Base-by-base conservation (phyloP, 2,113 vertebrate species). In the Callaeas wilsoni region DNA sequence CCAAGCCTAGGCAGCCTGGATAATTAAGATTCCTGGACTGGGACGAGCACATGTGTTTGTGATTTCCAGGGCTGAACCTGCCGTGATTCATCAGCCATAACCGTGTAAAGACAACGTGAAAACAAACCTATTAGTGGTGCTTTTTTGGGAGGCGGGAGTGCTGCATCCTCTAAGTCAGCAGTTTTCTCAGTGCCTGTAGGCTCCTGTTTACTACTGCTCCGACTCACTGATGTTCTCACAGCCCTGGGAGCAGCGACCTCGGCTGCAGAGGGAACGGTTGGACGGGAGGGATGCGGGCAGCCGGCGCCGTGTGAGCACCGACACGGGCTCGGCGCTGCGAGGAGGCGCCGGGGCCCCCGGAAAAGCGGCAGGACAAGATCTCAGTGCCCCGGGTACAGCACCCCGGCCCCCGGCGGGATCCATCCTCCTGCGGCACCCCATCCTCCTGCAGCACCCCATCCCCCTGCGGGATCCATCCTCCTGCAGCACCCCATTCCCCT, bases 211-310 rank as follows among this genome's bases (percentile, higher is more conserved):
- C 91, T 78, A 20, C 57, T 14, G 12, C 35, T 81, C 89, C n/a
- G 73, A 27, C 88, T 95, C 93, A 81, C 69, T 74, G 92, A 95
- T 62, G 47, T 78, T 12, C 26, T 64, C 47, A 25, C 39, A 64
- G 76, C 79, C 42, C 64, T 16, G 68, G 89, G 71, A 94, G 91
- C 57, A 67, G 57, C 67, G 59, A 26, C 53, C 84, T 37, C 18
- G 71, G 75, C 35, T 65, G 60, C 83, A 85, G 81, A 56, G 65
- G 75, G 90, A 73, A 87, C 90, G 77, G 77, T 79, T 84, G 89
- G 84, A 86, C 82, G 57, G 84, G 92, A 94, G 85, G 74, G 35
- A 16, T 1, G 6, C 12, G 13, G 63, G 93, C 85, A 94, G 89
- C 89, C n/a, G n/a, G 83, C 25, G 6, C 55, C 25, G 53, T 4